Evolutionary conservation across 1,140 invertebrate genomes (phyloP), one percentile per base, ranked within the genome.

Genomic region (Agrilus planipennis): DNA sequence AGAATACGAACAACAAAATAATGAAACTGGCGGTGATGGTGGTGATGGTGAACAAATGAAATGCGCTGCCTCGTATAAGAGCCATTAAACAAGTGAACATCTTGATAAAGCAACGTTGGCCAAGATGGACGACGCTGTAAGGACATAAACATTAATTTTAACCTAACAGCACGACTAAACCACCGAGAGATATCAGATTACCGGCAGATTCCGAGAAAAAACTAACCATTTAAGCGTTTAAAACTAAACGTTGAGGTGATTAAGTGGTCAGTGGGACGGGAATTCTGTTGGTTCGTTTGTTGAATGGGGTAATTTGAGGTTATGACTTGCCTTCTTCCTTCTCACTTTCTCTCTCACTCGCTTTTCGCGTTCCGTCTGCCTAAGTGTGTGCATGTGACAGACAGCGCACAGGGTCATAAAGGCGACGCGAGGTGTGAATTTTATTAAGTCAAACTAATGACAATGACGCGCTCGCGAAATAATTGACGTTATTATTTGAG

Each of bases 71-170:
- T n/a, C n/a, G n/a, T n/a, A 49, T 49, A 50, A 50, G 53, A 44
- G 44, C 51, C 54, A 58, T 58, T 60, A 60, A 60, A 56, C 57
- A 53, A 57, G 50, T 52, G 54, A 60, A 60, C 57, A 60, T 60
- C 57, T 60, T 60, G 57, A 60, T 60, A 60, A 58, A 57, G 46
- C 31, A 46, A 42, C 51, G 50, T 56, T 52, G 47, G 52, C 49
- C 51, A 58, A 60, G 55, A 60, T 58, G 55, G 51, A 60, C 55
- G 53, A 48, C 47, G 50, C 46, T 47, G 46, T 39, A 47, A 42
- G 52, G 50, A 50, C 55, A 60, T 60, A 60, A 60, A 58, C 56
- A 58, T 60, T 58, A 60, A 58, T 58, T 58, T 60, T 55, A 60
- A 58, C 49, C 52, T 56, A 57, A 55, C 54, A 53, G 53, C 53